phyloP scores from a whole-genome alignment of 2,888 invertebrate genomes.

The Aleiodes leptofemur region DNA sequence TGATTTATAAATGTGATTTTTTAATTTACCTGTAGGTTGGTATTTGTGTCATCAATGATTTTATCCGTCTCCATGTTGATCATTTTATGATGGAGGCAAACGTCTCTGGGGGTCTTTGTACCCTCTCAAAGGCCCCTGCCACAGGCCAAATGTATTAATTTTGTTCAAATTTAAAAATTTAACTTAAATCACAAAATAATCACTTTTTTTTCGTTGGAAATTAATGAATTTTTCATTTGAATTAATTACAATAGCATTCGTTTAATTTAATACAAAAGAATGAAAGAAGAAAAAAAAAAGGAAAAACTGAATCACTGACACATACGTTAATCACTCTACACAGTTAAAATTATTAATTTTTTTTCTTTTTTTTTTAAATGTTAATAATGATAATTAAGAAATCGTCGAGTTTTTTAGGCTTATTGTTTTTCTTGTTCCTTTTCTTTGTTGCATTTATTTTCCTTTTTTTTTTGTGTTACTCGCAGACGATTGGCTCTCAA shows the following conservation, averaged over 20 bases:
- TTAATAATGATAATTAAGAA: background rate
- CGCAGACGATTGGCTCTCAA: conserved; percentile 20
- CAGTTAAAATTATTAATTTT: no score
- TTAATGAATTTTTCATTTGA: background rate
- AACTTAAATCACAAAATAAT: background rate
- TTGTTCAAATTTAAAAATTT: conserved; percentile 10
- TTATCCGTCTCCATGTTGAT: conserved; percentile 95
- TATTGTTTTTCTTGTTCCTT: background rate
- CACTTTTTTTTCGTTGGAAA: background rate
- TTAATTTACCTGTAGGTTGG: conserved; percentile 80
- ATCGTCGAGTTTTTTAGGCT: background rate
- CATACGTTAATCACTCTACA: background rate
- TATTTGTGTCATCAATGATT: conserved; percentile 87
- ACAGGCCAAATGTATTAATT: conserved; percentile 14
- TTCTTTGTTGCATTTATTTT: conserved; percentile 10
- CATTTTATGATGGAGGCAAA: conserved; percentile 74
- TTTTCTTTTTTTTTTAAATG: no score
- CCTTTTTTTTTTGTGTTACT: conserved; percentile 22
- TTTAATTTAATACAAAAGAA: background rate
- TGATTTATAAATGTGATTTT: background rate
- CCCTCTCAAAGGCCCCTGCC: conserved; percentile 36
- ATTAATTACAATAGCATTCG: background rate
- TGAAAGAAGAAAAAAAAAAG: background rate
- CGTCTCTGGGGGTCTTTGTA: conserved; percentile 48
- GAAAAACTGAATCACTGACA: background rate